Evolutionary conservation across 2,888 invertebrate genomes (phyloP), one percentile per base, ranked within the genome.

Genomic region (Teleiodes luculella): DNA sequence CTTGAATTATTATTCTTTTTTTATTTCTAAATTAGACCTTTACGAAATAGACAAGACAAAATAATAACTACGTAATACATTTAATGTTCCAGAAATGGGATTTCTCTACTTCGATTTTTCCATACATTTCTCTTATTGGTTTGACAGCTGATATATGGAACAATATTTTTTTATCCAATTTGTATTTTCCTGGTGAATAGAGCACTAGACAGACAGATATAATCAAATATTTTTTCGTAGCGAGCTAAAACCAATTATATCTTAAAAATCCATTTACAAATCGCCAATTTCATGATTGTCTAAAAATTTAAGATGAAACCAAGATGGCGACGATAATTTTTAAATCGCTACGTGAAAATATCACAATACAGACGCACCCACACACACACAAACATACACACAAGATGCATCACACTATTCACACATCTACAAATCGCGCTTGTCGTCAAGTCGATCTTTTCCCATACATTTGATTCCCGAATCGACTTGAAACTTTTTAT

Each of bases 381-480:
- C 33, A 20, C 31, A 45, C 45, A 45, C 45, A 20, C 16, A 51
- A 31, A 13, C 41, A n/a, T 24, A 43, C 43, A 43, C 20, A 43
- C 18, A 28, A 16, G 24, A 46, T 24, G 41, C 53, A 54, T 35
- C 43, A 54, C 41, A 55, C 31, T 57, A 52, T 49, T 35, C 43
- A 54, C 41, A 55, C 31, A 57, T 53, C 56, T 55, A 65, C 56
- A 61, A 64, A 56, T 54, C 58, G 59, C 59, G 51, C 62, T 64
- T 57, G 47, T 35, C 52, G 59, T 6, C 3, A 11, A 62, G 66
- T 70, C 66, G 67, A 66, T 67, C 65, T 60, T 59, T 54, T 37
- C 43, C 13, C 58, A 55, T 56, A 54, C 54, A 55, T 58, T 59
- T 56, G 57, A 65, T 55, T 59, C 62, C 61, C 57, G 62, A 61